Base-by-base conservation (phyloP, 2,113 vertebrate species). In the Mustela nigripes region DNA sequence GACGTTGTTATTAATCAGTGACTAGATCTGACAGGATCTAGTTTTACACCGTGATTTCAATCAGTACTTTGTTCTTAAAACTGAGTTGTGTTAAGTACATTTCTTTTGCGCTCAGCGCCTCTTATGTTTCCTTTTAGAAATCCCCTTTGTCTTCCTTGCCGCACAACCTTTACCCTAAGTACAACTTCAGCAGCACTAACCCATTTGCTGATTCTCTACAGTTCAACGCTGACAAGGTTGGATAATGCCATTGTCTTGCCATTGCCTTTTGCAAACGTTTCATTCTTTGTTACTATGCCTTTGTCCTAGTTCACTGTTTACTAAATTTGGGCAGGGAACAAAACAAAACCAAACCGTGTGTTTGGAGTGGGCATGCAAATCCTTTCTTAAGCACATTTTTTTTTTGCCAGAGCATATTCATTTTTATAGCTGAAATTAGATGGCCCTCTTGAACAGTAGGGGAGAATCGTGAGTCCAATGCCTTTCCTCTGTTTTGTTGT, bases 61-160 rank as follows among this genome's bases (percentile, higher is more conserved):
- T 56, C 62, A 78, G n/a, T 89, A 36, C 58, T 93, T 90, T 96
- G 90, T 85, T 96, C 94, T 93, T 89, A 50, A 83, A 42, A 60
- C 18, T 73, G 33, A 95, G 83, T 94, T 95, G 80, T 85, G 85
- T 67, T 39, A 19, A 84, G 45, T 92, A 26, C 71, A 7, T 97
- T 96, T 60, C 80, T 95, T 91, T 94, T 96, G 92, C 81, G 82
- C 62, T 96, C 89, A 98, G 98, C 78, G 71, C 97, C 76, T 98
- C 26, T 98, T 98, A 89, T 99, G 96, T 99, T 99, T 99, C 98
- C 98, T 99, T 99, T 98, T 99, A 99, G 99, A 99, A 99, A 98
- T 97, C 98, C 98, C 98, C 98, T 84, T 98, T 99, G 98, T 98
- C 99, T 99, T 99, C 99, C 91, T 98, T 45, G 88, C 99, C 98